These are phyloP conservation scores for Varecia variegata DNA, from an alignment of 2,797 vertebrate genomes.

Conservation along the genomic window DNA sequence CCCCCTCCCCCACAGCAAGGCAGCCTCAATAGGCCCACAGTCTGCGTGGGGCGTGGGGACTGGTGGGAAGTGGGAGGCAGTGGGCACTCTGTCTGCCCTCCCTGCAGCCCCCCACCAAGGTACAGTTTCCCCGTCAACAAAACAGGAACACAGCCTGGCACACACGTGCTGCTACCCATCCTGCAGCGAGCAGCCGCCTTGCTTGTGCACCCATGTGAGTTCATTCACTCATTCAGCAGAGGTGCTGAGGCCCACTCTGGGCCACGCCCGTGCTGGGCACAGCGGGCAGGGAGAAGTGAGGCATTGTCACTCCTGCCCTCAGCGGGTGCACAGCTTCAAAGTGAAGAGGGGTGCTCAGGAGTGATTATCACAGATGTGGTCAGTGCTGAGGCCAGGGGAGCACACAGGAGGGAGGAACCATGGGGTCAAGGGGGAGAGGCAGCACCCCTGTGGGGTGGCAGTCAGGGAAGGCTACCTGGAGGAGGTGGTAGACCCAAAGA, in stretches of 20 bases:
- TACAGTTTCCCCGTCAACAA: not conserved
- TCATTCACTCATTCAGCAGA: not conserved
- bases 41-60: not conserved
- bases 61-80: rapidly evolving
- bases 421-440: not conserved
- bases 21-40: not conserved
- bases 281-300: not conserved
- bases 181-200: not conserved
- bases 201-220: rapidly evolving
- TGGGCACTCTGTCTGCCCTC: not conserved
- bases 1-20: not conserved
- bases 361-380: not conserved
- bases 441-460: not conserved
- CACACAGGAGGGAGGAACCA: too few relatives aligned
- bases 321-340: not conserved
- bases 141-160: not conserved
- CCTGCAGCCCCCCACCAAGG: not conserved
- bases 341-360: not conserved
- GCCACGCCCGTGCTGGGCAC: not conserved
- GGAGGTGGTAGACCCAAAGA: not conserved
- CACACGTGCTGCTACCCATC: rapidly evolving
- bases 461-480: not conserved
- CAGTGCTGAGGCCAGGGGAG: not conserved
- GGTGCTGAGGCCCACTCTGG: not conserved
- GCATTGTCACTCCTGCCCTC: not conserved